Percentiles rank a stretch among this genome's conserved stretches.
These are phyloP conservation scores for Riparia riparia DNA, from an alignment of 2,113 vertebrate species.

Conservation along the genomic window DNA sequence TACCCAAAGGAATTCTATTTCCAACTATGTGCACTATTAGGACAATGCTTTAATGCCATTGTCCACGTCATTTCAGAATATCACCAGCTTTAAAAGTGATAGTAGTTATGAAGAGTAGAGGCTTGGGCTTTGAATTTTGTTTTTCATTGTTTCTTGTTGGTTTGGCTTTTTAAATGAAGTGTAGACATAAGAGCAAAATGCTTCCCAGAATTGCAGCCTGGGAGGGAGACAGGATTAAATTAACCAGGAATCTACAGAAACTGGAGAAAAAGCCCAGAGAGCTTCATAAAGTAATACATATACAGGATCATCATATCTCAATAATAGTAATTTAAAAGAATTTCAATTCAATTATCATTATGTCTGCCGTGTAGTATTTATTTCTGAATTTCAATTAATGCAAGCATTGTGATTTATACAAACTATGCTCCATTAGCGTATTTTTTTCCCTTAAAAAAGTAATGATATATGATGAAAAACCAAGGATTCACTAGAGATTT, in stretches of 20 bases:
- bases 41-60: background rate
- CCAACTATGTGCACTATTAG: background rate
- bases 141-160: background rate
- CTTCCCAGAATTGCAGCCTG: background rate
- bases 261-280: background rate
- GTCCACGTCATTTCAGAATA: conserved; percentile 22
- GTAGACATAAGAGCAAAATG: background rate
- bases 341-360: background rate
- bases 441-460: conserved; percentile 22
- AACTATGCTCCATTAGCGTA: conserved; percentile 56
- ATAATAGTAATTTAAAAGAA: background rate
- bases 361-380: background rate
- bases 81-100: conserved; percentile 4
- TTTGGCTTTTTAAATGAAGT: conserved; percentile 9
- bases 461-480: conserved; percentile 26
- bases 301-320: background rate
- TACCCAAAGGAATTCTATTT: background rate
- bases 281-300: conserved; percentile 8
- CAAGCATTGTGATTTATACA: conserved; percentile 59
- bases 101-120: background rate
- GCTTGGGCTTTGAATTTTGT: background rate
- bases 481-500: conserved; percentile 57
- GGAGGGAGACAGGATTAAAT: background rate
- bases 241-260: background rate
- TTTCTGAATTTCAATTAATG: conserved; percentile 44